Conservation (phyloP, 2,888 invertebrate species). For the Leptinotarsa peninsularis region DNA sequence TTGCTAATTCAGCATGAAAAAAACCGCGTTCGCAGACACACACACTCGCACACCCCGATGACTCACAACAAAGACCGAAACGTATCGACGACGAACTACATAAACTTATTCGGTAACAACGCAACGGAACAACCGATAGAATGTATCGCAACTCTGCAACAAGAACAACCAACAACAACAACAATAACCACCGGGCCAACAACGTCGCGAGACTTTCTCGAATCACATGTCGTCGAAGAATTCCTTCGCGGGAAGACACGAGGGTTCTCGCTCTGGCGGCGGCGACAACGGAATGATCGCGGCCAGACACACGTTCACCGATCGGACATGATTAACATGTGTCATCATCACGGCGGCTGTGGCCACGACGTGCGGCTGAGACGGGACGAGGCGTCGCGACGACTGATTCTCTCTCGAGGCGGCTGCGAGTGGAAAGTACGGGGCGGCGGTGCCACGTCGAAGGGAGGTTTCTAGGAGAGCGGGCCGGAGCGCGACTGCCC, state of each 20-base stretch:
- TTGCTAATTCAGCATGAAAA: conserved; percentile 22
- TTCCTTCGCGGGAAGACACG: conserved; percentile 6
- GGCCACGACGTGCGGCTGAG: conserved; percentile 38
- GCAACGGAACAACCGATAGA: conserved; percentile 4
- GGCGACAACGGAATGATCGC: neutral
- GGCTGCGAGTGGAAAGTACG: conserved; percentile 43
- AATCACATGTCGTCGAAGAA: neutral
- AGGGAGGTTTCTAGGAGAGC: neutral
- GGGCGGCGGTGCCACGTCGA: conserved; percentile 53
- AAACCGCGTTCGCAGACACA: neutral
- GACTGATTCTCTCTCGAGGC: conserved; percentile 38
- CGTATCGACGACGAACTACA: neutral
- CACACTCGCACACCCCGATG: conserved; percentile 1
- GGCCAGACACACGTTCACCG: conserved; percentile 36
- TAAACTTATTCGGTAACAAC: conserved; percentile 4
- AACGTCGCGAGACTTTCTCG: neutral
- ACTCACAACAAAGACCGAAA: conserved; percentile 12
- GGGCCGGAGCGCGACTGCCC: neutral
- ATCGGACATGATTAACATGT: conserved; percentile 55
- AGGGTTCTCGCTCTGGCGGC: neutral
- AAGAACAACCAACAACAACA: conserved; percentile 21
- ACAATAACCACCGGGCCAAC: too few relatives aligned
- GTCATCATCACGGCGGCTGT: conserved; percentile 49
- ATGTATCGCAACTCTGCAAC: conserved; percentile 4
- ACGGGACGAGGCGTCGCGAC: conserved; percentile 47